Evolutionary conservation across 2,888 invertebrate species (phyloP).

Genomic region (Yponomeuta plumbellus): DNA sequence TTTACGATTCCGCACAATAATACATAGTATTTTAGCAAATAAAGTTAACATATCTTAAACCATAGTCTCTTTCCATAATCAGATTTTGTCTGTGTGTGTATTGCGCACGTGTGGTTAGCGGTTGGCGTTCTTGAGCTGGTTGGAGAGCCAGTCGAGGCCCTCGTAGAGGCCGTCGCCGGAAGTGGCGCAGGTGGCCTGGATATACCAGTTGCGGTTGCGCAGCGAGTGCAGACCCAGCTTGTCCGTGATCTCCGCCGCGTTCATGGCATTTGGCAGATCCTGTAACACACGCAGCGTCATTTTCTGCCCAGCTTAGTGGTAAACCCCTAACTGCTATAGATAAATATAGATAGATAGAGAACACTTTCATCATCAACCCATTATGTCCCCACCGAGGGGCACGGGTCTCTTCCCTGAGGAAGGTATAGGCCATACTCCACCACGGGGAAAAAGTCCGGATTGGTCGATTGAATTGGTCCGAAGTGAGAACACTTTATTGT

Average conservation of each 20-base stretch:
- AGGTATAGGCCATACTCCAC: too few species aligned
- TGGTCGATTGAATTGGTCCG: too few species aligned
- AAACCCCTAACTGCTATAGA: too few species aligned
- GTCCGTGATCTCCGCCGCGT: constrained; percentile 99
- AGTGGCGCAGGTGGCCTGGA: constrained; percentile 98
- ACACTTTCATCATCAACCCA: too few species aligned
- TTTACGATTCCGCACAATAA: constrained; percentile 70
- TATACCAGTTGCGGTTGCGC: constrained; percentile 98
- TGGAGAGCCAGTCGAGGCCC: constrained; percentile 99
- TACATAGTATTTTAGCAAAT: constrained; percentile 75
- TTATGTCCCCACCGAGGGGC: too few species aligned
- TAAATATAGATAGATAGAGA: too few species aligned
- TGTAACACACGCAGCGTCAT: constrained; percentile 52
- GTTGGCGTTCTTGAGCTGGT: constrained; percentile 98
- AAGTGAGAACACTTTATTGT: too few species aligned
- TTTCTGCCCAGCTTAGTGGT: neutral
- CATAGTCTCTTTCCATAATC: constrained; percentile 75
- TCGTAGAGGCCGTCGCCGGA: constrained; percentile 99
- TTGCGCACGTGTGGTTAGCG: constrained; percentile 81
- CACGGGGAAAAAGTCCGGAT: too few species aligned
- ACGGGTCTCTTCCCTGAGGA: too few species aligned
- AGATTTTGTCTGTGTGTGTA: constrained; percentile 58
- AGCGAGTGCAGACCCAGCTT: constrained; percentile 98
- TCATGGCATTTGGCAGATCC: constrained; percentile 99
- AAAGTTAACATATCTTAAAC: constrained; percentile 77